Base-by-base conservation (phyloP, 2,888 invertebrate genomes). In the Philaethria dido region DNA sequence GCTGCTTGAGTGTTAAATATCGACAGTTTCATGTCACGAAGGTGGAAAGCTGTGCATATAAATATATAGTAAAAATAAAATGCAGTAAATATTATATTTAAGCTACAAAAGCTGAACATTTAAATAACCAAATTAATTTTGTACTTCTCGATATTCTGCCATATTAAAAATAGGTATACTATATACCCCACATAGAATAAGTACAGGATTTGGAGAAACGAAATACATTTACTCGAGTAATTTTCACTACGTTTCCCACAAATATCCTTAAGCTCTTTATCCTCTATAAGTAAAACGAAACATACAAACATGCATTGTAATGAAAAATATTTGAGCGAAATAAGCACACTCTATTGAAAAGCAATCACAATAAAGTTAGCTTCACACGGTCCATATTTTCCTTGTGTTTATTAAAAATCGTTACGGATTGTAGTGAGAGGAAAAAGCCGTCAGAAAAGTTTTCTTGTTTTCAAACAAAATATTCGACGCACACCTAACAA, bases 401-500 rank as follows among this genome's bases (percentile, higher is more conserved):
- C 33, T 29, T 45, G 20, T 47, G 39, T 68, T 61, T 64, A 64
- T 68, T 68, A 61, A 68, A 63, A 68, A 65, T 64, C 48, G 47
- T 65, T 59, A 52, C n/a, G 25, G 25, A 14, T 48, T n/a, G 48
- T 54, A 20, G 55, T 52, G 18, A 42, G 45, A 69, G 52, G 59
- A n/a, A 57, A 67, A 54, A 78, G 76, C 68, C 68, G 71, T 69
- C 61, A 72, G 66, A 66, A 76, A 83, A 81, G 71, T 83, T 85
- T 81, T 79, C 78, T 79, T 80, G 79, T 83, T 82, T 78, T 68
- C 75, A 77, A 85, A 84, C 80, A 84, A 81, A 79, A 75, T 73
- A 73, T 74, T 74, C 75, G 74, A 74, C 77, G 77, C 78, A 81
- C 79, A 77, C 74, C 77, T 77, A 74, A 79, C 78, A 79, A 79